Evolutionary conservation across 2,797 vertebrate species (phyloP).

Genomic region (Mareca strepera): DNA sequence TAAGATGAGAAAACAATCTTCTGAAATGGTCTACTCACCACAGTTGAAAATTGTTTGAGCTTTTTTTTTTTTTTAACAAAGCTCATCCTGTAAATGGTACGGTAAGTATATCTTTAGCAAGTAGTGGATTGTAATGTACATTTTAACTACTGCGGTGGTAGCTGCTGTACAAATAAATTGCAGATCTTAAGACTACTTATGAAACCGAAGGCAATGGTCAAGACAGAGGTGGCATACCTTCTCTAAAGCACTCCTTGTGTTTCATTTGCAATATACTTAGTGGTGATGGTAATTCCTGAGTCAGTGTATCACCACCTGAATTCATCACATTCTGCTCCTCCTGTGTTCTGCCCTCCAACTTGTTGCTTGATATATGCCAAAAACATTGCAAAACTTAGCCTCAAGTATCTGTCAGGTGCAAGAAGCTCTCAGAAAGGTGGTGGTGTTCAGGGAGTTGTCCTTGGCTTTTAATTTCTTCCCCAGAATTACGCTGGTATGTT

Average conservation of each 20-base stretch:
- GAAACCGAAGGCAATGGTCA: not conserved
- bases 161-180: not conserved
- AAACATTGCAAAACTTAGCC: not conserved
- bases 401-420: not conserved
- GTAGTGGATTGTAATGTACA: not conserved
- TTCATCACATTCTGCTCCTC: not conserved
- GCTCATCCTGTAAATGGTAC: not conserved
- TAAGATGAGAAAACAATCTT: constrained; percentile 34
- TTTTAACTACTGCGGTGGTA: not conserved
- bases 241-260: not conserved
- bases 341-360: not conserved
- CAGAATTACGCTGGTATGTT: fast-evolving
- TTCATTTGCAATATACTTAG: not conserved
- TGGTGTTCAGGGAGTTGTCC: not conserved
- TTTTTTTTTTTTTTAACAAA: not conserved
- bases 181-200: not conserved
- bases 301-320: not conserved
- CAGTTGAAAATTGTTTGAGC: constrained; percentile 3
- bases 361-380: not conserved
- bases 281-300: not conserved
- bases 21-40: not conserved
- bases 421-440: not conserved
- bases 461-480: not conserved
- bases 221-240: not conserved
- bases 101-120: constrained; percentile 57